Base-by-base conservation (phyloP, 1,140 invertebrate species). In the Drosophila nebulosa region DNA sequence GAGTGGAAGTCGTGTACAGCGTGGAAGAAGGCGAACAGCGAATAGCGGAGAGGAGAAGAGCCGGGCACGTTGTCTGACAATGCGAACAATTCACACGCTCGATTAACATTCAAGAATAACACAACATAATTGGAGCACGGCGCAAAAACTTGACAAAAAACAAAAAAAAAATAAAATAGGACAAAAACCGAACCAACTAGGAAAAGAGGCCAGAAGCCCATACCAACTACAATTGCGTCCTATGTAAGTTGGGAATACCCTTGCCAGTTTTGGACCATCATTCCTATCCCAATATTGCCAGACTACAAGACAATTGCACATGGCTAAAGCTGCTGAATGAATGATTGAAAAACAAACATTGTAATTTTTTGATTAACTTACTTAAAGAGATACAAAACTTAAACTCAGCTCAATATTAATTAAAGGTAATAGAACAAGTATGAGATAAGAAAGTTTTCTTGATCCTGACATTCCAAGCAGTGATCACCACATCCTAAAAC, bases 71-170 rank as follows among this genome's bases (percentile, higher is more conserved):
- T 50, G 42, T 42, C 62, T 69, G 74, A 51, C 56, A 83, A 63
- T 60, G 75, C 53, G 64, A 67, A 60, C 71, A 64, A 58, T 79
- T 83, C 69, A 74, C 70, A 78, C 79, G 69, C 74, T 83, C 79
- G 79, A 81, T 81, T 81, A 83, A 79, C 66, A 78, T 71, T 75
- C 57, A 52, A 68, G 65, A 71, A 61, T 66, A 74, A 66, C 56
- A 56, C 27, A 53, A 46, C 56, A 61, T 62, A 73, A 75, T 75
- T 67, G 63, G 67, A 56, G 67, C 69, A 61, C 30, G 35, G 35
- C 39, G 14, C 51, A 46, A 56, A 78, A 59, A 59, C 30, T 32
- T 32, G 30, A 24, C 61, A 12, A 26, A 65, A 14, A 63, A 51
- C n/a, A n/a, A n/a, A 52, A 36, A 32, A 9, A 53, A 63, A 22